Evolutionary conservation across 2,888 invertebrate species (phyloP), one percentile per base, ranked within the genome.

Genomic region (Eurytoma californica): DNA sequence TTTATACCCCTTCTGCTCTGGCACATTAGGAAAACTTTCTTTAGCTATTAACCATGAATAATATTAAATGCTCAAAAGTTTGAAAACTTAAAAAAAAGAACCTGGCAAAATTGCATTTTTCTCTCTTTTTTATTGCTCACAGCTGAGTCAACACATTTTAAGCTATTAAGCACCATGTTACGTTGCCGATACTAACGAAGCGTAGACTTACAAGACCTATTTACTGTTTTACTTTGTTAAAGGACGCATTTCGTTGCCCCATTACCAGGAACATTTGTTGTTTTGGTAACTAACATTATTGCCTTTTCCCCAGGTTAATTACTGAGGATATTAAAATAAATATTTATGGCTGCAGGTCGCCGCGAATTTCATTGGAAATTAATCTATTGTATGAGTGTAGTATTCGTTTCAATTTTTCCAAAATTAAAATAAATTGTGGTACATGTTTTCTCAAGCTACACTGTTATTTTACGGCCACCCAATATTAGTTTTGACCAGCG

Each of bases 1-100:
- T 49, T 70, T 70, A 70, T 65, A 49, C 18, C 65, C 49, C 51
- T 70, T 30, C 57, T 28, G 49, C 55, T 65, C n/a, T 3, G 70
- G 24, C 28, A 12, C 39, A 65, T 70, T 51, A 70, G 30, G 20
- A 49, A 73, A 72, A 78, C 65, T 77, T 72, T 72, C 72, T 51
- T 70, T 60, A 51, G 58, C 69, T 51, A 65, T 72, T 77, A 77
- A 55, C 72, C 57, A 77, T 72, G 72, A 70, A 77, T 77, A 72
- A 72, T 77, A 77, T 72, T 72, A 72, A 72, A 67, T 30, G 68
- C 55, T 67, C 47, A 28, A 7, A 60, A 67, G 49, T 14, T 60
- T 20, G 49, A 20, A 61, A 78, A 78, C 47, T 72, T 68, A 57
- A 24, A 58, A 60, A 47, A 77, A n/a, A n/a, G n/a, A 76, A 60